Percentiles rank a stretch among this genome's conserved stretches.
Conservation (phyloP, 2,113 vertebrate genomes). For the Percopsis transmontana region DNA sequence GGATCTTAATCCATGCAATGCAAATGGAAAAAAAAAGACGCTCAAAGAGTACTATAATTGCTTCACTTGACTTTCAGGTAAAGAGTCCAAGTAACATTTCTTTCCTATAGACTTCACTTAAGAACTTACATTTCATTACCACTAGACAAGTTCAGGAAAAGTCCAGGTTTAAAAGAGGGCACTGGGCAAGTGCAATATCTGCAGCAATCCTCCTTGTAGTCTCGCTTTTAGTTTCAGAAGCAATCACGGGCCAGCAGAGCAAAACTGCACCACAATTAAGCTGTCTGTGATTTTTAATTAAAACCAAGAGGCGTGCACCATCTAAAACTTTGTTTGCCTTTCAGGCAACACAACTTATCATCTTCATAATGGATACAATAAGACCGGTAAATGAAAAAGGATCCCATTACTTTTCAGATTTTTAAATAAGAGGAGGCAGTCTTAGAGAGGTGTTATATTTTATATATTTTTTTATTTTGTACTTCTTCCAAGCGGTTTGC, state of each 20-base stretch:
- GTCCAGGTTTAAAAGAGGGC: constrained; percentile 40
- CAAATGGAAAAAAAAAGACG: constrained; percentile 55
- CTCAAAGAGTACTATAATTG: constrained; percentile 46
- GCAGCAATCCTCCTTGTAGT: constrained; percentile 51
- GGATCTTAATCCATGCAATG: constrained; percentile 45
- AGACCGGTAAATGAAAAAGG: constrained; percentile 60
- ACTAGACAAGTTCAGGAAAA: constrained; percentile 11
- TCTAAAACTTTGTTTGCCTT: constrained; percentile 75
- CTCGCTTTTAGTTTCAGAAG: constrained; percentile 62
- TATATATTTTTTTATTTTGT: constrained; percentile 6
- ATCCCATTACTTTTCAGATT: constrained; percentile 63
- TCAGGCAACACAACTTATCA: constrained; percentile 69
- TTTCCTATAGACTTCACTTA: constrained; percentile 36
- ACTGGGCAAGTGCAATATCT: constrained; percentile 55
- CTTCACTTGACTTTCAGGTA: constrained; percentile 58
- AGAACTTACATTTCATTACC: constrained; percentile 40
- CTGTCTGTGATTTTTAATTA: constrained; percentile 79
- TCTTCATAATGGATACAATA: constrained; percentile 64
- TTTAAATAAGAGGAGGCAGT: constrained; percentile 38
- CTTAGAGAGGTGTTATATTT: constrained; percentile 40
- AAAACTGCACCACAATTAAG: constrained; percentile 73
- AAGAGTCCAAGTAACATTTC: constrained; percentile 62
- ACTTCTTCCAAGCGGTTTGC: constrained; percentile 44
- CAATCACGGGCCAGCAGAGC: constrained; percentile 70
- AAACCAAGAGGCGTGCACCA: constrained; percentile 70